Conservation (phyloP, 2,113 vertebrate genomes). For the Cyprinodon variegatus region DNA sequence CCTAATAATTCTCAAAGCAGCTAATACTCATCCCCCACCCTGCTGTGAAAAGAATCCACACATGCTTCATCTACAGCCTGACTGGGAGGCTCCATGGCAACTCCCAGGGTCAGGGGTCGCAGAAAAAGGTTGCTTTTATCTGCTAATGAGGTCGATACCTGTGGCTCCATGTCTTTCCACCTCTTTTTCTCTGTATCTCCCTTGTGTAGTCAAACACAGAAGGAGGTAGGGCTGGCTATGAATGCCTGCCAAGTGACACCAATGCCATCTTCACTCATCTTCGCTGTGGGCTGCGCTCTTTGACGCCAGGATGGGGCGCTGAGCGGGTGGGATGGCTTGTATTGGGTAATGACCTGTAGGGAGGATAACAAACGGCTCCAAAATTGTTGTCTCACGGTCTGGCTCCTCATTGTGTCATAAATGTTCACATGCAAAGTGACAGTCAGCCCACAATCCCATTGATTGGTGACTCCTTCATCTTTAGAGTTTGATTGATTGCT, state of each 20-base stretch:
- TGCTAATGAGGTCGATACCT: constrained; percentile 81
- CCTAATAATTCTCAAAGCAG: constrained; percentile 69
- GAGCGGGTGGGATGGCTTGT: constrained; percentile 28
- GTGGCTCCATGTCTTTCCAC: constrained; percentile 66
- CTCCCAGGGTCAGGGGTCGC: constrained; percentile 73
- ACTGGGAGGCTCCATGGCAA: constrained; percentile 80
- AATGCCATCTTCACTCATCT: constrained; percentile 75
- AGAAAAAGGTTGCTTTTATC: constrained; percentile 82
- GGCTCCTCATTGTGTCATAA: constrained; percentile 69
- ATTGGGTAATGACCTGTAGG: constrained; percentile 43
- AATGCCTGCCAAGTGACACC: constrained; percentile 71
- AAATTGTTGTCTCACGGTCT: constrained; percentile 67
- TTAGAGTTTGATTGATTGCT: constrained; percentile 59
- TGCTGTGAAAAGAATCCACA: constrained; percentile 70
- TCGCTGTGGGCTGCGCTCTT: constrained; percentile 7
- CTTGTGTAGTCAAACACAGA: constrained; percentile 21
- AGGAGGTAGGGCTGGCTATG: constrained; percentile 28
- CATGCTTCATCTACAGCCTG: constrained; percentile 64
- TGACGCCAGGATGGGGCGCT: constrained; percentile 15
- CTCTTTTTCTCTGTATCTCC: constrained; percentile 52
- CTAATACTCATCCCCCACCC: constrained; percentile 57
- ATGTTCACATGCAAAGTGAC: constrained; percentile 77
- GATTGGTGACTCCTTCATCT: constrained; percentile 31
- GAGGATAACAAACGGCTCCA: constrained; percentile 65
- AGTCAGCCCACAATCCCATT: constrained; percentile 38